phyloP scores from a whole-genome alignment of 2,888 invertebrate species.

The Tubulanus polymorphus region DNA sequence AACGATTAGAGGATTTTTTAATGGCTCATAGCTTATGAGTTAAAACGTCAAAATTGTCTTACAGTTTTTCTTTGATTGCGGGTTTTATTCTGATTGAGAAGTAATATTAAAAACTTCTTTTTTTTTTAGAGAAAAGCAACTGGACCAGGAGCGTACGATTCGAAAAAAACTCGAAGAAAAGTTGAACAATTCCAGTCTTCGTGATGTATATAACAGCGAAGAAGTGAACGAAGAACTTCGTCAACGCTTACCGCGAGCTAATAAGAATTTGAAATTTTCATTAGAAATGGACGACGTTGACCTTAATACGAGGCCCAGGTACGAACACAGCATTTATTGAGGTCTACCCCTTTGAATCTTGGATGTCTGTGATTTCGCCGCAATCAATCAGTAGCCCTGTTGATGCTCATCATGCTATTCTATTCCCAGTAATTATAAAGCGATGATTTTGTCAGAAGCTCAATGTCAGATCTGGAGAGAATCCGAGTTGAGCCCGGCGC shows the following conservation, averaged over 20 bases:
- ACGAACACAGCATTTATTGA: no score
- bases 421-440: no score
- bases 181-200: slow-evolving; percentile 28
- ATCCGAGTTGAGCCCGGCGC: no score
- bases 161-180: slow-evolving; percentile 28
- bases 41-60: not conserved
- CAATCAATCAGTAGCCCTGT: no score
- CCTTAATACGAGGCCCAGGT: no score
- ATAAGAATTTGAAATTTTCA: slow-evolving; percentile 22
- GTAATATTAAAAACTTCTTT: not conserved
- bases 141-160: slow-evolving; percentile 28
- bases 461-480: no score
- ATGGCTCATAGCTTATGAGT: not conserved
- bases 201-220: slow-evolving; percentile 40
- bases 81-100: slow-evolving; percentile 6
- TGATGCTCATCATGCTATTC: no score
- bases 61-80: slow-evolving; percentile 3
- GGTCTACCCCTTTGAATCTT: no score
- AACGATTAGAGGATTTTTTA: not conserved
- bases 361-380: no score
- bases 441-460: no score
- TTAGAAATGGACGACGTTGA: no score
- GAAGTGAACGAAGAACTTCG: slow-evolving; percentile 41
- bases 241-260: slow-evolving; percentile 39
- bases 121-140: slow-evolving; percentile 25